Base-by-base conservation (phyloP, 1,140 invertebrate genomes). In the Leguminivora glycinivorella region DNA sequence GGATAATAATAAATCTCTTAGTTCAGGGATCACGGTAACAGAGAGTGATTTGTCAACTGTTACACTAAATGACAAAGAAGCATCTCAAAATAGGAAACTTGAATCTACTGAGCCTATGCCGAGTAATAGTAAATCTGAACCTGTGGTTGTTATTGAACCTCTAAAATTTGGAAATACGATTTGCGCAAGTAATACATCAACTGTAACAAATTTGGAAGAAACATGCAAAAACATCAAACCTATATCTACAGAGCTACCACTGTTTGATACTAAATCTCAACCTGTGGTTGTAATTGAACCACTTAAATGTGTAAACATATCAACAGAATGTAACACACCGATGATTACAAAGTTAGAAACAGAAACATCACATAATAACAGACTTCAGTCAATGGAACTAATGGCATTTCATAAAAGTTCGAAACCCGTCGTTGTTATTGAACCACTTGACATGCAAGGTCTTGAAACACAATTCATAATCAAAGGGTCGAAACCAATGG, bases 371-470 rank as follows among this genome's bases (percentile, higher is more conserved):
- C 19, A 22, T 10, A 52, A 52, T 52, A 52, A 9, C 47, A 22
- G 10, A 52, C 47, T 10, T 22, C 17, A 52, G 3, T 52, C 47
- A 9, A 52, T 22, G n/a, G 47, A 19, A 19, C 47, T 52, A 9
- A 52, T 52, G 6, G 7, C 47, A 14, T 31, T 29, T 29, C n/a
- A 63, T 34, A 63, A 19, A 5, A 31, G 25, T 63, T 29, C 58
- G 1, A 63, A 31, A 63, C 25, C 58, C 25, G 58, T 63, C 26
- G 58, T 63, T 29, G 58, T 63, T 5, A 63, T 63, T 29, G 58
- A 63, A 63, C 58, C 58, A 29, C 58, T 63, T 29, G 25, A 58
- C 10, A 58, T 58, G 25, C 4, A 63, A 6, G 25, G 26, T 63
- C 17, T 63, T 6, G 26, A 63, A 63, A 29, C 26, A 29, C 58